Evolutionary conservation across 2,113 vertebrate species (phyloP).

Genomic region (Phasianus colchicus): DNA sequence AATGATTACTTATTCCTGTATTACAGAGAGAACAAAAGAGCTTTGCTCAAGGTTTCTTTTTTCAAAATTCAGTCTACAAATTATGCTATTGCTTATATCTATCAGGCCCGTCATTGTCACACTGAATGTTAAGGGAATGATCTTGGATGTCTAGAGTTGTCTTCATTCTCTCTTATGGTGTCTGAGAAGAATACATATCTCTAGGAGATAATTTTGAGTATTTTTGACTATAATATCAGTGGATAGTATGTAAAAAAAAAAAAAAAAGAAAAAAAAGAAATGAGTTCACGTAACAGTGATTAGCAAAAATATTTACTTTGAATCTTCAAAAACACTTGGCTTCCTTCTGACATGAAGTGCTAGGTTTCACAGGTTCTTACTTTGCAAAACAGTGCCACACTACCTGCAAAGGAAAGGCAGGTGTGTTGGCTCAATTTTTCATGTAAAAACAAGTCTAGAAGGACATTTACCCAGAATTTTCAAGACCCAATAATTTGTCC

Average conservation of each 20-base stretch:
- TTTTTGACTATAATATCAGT: neutral
- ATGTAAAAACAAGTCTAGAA: neutral
- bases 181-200: neutral
- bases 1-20: neutral
- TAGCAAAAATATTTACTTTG: neutral
- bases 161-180: neutral
- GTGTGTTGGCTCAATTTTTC: neutral
- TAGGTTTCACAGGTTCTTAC: neutral
- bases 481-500: neutral
- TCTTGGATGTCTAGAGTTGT: neutral
- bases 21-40: neutral
- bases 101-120: neutral
- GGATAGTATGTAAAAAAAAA: neutral
- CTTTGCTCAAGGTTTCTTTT: neutral
- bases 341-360: neutral
- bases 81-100: neutral
- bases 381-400: accelerated
- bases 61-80: neutral
- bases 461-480: neutral
- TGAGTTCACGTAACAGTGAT: neutral
- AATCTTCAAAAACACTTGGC: neutral
- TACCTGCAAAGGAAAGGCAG: neutral
- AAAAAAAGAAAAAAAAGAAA: neutral
- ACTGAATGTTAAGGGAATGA: neutral
- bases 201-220: neutral